Evolutionary conservation across 2,113 vertebrate genomes (phyloP).

Genomic region (Aramus guarauna): DNA sequence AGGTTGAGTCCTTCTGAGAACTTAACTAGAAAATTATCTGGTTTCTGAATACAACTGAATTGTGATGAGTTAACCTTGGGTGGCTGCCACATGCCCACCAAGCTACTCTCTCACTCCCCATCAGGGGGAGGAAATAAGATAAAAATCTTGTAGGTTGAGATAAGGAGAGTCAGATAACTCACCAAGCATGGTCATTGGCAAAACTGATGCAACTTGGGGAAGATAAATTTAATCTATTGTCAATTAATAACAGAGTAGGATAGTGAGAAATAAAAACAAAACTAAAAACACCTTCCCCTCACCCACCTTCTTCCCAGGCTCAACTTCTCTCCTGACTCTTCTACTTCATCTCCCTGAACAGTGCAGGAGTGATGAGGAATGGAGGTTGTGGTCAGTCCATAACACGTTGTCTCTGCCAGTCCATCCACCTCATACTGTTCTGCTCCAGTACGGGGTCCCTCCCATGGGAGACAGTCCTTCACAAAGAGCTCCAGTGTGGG

Average conservation of each 20-base stretch:
- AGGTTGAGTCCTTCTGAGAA: background rate
- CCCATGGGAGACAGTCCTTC: background rate
- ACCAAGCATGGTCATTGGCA: rapidly evolving
- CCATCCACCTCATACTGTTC: background rate
- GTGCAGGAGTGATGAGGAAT: background rate
- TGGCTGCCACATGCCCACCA: background rate
- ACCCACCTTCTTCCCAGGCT: background rate
- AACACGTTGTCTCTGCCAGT: background rate
- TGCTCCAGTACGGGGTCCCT: background rate
- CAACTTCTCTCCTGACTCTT: background rate
- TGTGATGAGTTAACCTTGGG: background rate
- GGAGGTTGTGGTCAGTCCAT: rapidly evolving
- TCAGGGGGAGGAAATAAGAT: background rate
- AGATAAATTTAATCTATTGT: background rate
- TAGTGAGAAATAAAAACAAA: background rate
- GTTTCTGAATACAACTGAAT: background rate
- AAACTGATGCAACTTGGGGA: background rate
- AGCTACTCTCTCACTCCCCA: background rate
- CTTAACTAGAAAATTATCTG: background rate
- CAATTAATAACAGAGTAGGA: background rate
- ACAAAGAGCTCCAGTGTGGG: background rate
- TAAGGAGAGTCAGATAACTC: background rate
- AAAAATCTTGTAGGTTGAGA: background rate
- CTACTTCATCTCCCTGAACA: background rate
- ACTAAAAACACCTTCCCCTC: background rate